phyloP scores from a whole-genome alignment of 2,113 vertebrate genomes.

The Micromys minutus region DNA sequence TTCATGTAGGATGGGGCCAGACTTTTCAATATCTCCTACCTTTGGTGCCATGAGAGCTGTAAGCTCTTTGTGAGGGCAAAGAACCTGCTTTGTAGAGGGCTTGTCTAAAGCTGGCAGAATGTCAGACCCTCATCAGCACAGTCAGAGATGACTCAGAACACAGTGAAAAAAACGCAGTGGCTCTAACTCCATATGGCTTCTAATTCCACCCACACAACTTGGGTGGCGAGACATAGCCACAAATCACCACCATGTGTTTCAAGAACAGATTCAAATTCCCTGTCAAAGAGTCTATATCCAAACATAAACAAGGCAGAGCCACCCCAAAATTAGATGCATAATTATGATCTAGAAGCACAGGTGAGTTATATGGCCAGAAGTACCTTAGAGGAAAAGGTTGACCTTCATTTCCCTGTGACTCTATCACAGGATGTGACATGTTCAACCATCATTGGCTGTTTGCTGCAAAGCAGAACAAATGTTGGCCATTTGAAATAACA shows the following conservation, averaged over 20 bases:
- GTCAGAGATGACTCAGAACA: not conserved
- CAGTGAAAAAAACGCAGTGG: not conserved
- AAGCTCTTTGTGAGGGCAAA: not conserved
- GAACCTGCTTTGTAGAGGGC: not conserved
- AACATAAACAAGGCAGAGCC: slow-evolving; percentile 31
- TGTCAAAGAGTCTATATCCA: not conserved
- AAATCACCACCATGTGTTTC: slow-evolving; percentile 56
- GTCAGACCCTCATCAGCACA: not conserved
- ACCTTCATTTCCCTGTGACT: not conserved
- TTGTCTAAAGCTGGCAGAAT: not conserved
- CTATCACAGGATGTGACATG: not conserved
- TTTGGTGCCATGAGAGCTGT: not conserved
- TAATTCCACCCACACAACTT: slow-evolving; percentile 5
- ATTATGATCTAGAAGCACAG: not conserved
- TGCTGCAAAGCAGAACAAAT: not conserved
- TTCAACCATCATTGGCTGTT: not conserved
- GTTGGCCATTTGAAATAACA: not conserved
- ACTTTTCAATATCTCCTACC: not conserved
- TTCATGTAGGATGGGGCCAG: not conserved
- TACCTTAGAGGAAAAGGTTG: not conserved
- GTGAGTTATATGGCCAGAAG: not conserved
- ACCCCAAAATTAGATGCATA: not conserved
- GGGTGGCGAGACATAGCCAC: slow-evolving; percentile 46
- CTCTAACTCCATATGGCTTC: not conserved
- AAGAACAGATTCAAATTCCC: slow-evolving; percentile 23